phyloP scores from a whole-genome alignment of 2,113 vertebrate species.

The Elachura formosa region DNA sequence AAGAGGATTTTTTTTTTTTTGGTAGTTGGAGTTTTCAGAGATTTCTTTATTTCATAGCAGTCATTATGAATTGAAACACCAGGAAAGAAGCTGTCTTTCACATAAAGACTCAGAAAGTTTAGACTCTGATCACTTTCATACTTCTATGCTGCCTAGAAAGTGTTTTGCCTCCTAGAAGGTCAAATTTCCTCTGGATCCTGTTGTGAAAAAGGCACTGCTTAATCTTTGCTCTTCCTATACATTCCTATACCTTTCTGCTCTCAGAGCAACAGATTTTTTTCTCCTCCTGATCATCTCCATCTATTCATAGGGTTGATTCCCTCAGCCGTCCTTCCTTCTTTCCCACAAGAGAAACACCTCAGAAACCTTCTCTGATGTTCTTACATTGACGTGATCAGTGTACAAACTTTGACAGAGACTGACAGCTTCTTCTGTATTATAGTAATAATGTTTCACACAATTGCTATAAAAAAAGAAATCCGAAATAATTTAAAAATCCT shows the following conservation, averaged over 20 bases:
- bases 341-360: not conserved
- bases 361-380: not conserved
- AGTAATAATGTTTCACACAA: not conserved
- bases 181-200: not conserved
- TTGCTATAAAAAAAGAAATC: conserved; percentile 62
- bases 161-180: conserved; percentile 1
- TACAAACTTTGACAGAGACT: conserved; percentile 33
- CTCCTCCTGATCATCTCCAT: not conserved
- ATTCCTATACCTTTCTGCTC: not conserved
- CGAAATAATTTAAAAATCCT: conserved; percentile 41
- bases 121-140: conserved; percentile 60
- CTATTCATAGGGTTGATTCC: not conserved
- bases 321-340: not conserved
- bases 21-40: conserved; percentile 16
- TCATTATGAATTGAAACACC: not conserved
- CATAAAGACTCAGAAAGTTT: conserved; percentile 40
- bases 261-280: not conserved
- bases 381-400: conserved; percentile 47
- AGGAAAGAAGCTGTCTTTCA: conserved; percentile 50
- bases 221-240: not conserved
- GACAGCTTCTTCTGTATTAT: conserved; percentile 32
- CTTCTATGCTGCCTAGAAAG: conserved; percentile 5
- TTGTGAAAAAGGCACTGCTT: not conserved
- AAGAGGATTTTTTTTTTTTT: conserved; percentile 47
- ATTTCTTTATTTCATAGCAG: conserved; percentile 65